Percentiles rank a stretch among this genome's conserved stretches.
These are phyloP conservation scores for Ctenosaura bakeri DNA, from an alignment of 2,797 vertebrate species.

Conservation along the genomic window DNA sequence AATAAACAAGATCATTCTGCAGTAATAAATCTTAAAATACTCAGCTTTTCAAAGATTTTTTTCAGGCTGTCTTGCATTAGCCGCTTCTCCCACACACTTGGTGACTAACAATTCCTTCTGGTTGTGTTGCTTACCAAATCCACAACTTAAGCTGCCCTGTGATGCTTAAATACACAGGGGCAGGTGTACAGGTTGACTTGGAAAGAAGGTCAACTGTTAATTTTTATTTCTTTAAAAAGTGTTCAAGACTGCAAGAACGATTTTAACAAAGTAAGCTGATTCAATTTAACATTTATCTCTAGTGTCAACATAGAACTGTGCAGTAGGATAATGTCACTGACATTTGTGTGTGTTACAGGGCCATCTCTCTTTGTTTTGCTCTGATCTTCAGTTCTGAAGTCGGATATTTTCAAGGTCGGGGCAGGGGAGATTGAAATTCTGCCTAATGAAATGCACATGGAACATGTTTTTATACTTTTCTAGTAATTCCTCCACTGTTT, in stretches of 20 bases:
- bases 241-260: slow-evolving; percentile 37
- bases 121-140: slow-evolving; percentile 3
- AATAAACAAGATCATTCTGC: slow-evolving; percentile 27
- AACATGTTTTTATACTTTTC: slow-evolving; percentile 54
- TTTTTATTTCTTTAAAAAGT: not conserved
- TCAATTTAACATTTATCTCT: not conserved
- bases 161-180: slow-evolving; percentile 10
- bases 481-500: slow-evolving; percentile 20
- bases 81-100: not conserved
- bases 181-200: not conserved
- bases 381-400: slow-evolving; percentile 31
- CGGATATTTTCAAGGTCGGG: slow-evolving; percentile 47
- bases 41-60: slow-evolving; percentile 45
- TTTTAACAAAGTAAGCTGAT: slow-evolving; percentile 44
- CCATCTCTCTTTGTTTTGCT: slow-evolving; percentile 43
- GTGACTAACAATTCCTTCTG: slow-evolving; percentile 11
- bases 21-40: slow-evolving; percentile 32
- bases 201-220: not conserved
- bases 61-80: slow-evolving; percentile 20
- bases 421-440: slow-evolving; percentile 46
- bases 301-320: slow-evolving; percentile 27
- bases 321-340: slow-evolving; percentile 30
- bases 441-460: slow-evolving; percentile 49
- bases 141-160: not conserved
- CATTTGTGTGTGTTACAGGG: slow-evolving; percentile 33